A percentile compares a stretch with the other conserved stretches of the same genome.
These are phyloP conservation scores for Apamea sordens DNA, from an alignment of 2,888 invertebrate species.

Conservation along the genomic window DNA sequence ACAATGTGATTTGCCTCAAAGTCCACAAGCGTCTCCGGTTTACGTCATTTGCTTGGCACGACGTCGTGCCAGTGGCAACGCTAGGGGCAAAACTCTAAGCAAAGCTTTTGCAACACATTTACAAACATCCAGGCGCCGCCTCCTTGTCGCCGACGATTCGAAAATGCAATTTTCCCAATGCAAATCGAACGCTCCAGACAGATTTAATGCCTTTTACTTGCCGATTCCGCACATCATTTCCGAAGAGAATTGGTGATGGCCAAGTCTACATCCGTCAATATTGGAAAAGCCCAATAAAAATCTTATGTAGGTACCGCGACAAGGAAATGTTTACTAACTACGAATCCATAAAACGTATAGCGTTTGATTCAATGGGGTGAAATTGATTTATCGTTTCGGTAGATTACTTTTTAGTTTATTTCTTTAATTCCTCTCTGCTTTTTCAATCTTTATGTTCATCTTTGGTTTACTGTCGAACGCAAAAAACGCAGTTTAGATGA, in stretches of 20 bases:
- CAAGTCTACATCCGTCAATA: slow-evolving; percentile 67
- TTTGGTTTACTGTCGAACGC: slow-evolving; percentile 12
- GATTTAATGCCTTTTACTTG: slow-evolving; percentile 88
- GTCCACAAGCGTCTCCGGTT: slow-evolving; percentile 50
- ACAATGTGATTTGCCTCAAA: slow-evolving; percentile 49
- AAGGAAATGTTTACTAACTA: slow-evolving; percentile 47
- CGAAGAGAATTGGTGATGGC: slow-evolving; percentile 77
- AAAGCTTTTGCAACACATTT: slow-evolving; percentile 79
- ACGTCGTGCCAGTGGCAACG: slow-evolving; percentile 51
- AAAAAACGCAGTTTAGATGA: slow-evolving; percentile 28
- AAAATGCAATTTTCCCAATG: slow-evolving; percentile 89
- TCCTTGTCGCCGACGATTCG: slow-evolving; percentile 82
- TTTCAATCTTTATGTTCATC: slow-evolving; percentile 29
- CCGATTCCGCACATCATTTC: slow-evolving; percentile 86
- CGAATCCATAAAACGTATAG: slow-evolving; percentile 37
- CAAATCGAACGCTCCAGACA: slow-evolving; percentile 88
- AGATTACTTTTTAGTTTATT: slow-evolving; percentile 55
- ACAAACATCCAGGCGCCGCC: slow-evolving; percentile 81
- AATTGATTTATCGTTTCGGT: slow-evolving; percentile 49
- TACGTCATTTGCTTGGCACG: slow-evolving; percentile 53
- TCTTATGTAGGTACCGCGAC: slow-evolving; percentile 25
- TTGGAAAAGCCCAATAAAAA: slow-evolving; percentile 40
- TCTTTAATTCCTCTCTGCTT: slow-evolving; percentile 25
- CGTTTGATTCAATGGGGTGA: slow-evolving; percentile 56
- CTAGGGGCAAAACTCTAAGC: slow-evolving; percentile 73